Conservation (phyloP, 1,140 invertebrate genomes). For the Frieseomelitta varia region DNA sequence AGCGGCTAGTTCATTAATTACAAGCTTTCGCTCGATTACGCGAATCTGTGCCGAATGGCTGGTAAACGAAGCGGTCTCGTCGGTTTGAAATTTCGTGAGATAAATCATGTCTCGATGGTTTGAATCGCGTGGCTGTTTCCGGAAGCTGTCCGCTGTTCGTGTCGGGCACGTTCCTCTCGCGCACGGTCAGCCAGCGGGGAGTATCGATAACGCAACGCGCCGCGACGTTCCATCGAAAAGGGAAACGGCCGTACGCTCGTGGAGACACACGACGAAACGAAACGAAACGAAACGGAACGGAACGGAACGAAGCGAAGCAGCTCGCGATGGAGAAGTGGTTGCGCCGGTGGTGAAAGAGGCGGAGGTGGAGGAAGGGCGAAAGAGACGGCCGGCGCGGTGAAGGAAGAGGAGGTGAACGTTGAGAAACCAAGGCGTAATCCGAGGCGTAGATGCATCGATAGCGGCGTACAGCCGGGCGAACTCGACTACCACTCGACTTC, state of each 20-base stretch:
- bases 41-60: background rate
- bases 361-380: conserved; percentile 41
- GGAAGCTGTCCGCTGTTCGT: conserved; percentile 29
- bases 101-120: conserved; percentile 29
- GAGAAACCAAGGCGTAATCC: conserved; percentile 72
- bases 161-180: background rate
- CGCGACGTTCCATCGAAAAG: conserved; percentile 18
- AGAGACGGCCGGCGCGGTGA: conserved; percentile 12
- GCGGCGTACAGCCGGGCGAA: conserved; percentile 45
- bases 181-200: background rate
- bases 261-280: conserved; percentile 35
- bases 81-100: conserved; percentile 24
- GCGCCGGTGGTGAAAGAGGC: conserved; percentile 38
- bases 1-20: conserved; percentile 2
- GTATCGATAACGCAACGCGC: conserved; percentile 4
- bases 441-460: conserved; percentile 74
- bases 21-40: conserved; percentile 24
- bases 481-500: conserved; percentile 53
- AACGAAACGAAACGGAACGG: no score
- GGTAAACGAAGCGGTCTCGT: conserved; percentile 3
- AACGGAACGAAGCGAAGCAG: background rate
- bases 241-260: conserved; percentile 28
- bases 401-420: conserved; percentile 67
- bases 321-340: conserved; percentile 17
- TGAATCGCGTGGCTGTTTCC: conserved; percentile 22